Base-by-base conservation (phyloP, 2,113 vertebrate species). In the Corythornis cristatus region DNA sequence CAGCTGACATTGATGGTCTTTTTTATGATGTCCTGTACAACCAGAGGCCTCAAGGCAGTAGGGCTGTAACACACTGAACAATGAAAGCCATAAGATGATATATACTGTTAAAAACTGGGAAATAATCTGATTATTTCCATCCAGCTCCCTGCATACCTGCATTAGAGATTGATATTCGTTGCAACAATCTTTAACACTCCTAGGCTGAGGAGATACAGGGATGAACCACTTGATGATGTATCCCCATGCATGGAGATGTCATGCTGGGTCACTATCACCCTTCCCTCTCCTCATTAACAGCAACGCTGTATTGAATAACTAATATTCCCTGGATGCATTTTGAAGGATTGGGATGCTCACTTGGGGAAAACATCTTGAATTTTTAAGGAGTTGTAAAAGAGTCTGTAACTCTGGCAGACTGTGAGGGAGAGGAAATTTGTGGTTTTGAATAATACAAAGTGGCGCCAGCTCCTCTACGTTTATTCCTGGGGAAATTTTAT, bases 401-500 rank as follows among this genome's bases (percentile, higher is more conserved):
- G 35, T 29, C 91, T 90, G 61, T 43, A 83, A 83, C 71, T 83
- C 88, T 93, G 93, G 71, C 70, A 91, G 88, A 84, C 46, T 77
- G 71, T 14, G 3, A 81, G 35, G 51, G 62, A 80, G 61, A 66
- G 84, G 90, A 75, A 93, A 68, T 81, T 75, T 33, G 28, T 96
- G 94, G 92, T 76, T 95, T 96, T 94, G 77, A 73, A 50, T 89
- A 89, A 85, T 73, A 83, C 11, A 33, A 93, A 85, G 50, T 25
- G 89, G 83, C 6, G 12, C 85, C 95, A 96, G 72, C 62, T 78
- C 33, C 71, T 83, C 74, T 73, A 33, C 33, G 86, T 96, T 90
- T 92, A 83, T 96, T 95, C 86, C 89, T 89, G 61, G 65, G 16
- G 29, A 89, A 88, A 70, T 87, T 93, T 95, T 91, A 87, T 95